A percentile compares a stretch with the other conserved stretches of the same genome.
Conservation (phyloP, 1,140 invertebrate genomes). For the Lysiphlebus fabarum region DNA sequence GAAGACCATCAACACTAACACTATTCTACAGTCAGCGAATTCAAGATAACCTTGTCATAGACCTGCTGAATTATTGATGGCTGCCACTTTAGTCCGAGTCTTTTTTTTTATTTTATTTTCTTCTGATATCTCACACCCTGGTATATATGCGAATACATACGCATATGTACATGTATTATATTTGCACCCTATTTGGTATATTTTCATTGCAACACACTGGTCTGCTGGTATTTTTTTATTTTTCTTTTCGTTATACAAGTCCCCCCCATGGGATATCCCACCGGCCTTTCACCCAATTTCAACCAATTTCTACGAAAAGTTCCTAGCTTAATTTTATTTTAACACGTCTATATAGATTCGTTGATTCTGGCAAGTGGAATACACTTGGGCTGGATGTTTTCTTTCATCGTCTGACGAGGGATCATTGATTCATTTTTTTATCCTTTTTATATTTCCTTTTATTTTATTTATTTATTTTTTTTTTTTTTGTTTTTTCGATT, state of each 20-base stretch:
- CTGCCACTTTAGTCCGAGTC: conserved; percentile 36
- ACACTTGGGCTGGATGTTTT: background rate
- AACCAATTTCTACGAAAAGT: conserved; percentile 61
- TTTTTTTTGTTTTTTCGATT: no score
- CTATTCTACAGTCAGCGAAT: no score
- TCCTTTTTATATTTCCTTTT: conserved; percentile 3
- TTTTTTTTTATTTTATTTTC: conserved; percentile 20
- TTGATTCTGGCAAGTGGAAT: conserved; percentile 27
- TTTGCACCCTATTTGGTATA: conserved; percentile 10
- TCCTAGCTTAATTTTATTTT: conserved; percentile 60
- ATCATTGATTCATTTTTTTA: conserved; percentile 10
- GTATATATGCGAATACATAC: no score
- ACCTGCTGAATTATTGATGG: conserved; percentile 51
- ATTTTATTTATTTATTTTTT: conserved; percentile 17
- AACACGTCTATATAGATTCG: conserved; percentile 48
- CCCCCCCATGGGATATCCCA: conserved; percentile 40
- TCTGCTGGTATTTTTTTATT: conserved; percentile 4
- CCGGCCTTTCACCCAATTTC: conserved; percentile 57
- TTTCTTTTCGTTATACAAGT: no score
- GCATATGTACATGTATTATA: conserved; percentile 1
- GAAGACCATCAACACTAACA: background rate
- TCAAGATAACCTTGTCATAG: conserved; percentile 43
- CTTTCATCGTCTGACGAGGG: conserved; percentile 21
- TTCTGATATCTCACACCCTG: conserved; percentile 7
- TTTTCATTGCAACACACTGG: conserved; percentile 19